Base-by-base conservation (phyloP, 2,797 vertebrate genomes). In the Aotus griseimembra region DNA sequence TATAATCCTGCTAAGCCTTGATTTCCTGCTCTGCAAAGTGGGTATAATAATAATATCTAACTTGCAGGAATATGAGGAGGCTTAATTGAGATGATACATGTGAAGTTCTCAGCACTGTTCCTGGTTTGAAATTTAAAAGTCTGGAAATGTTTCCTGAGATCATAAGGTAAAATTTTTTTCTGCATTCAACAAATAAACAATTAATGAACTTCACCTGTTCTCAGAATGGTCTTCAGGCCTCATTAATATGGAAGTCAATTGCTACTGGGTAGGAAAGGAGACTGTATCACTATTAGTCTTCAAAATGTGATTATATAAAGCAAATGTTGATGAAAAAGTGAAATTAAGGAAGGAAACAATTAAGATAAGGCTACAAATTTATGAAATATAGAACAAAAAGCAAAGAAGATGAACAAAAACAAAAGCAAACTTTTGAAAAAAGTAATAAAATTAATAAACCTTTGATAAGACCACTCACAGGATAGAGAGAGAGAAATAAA, bases 391-490 rank as follows among this genome's bases (percentile, higher is more conserved):
- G 24, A 88, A 93, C 46, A 52, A 82, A 88, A 90, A 83, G 39
- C 4, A 30, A 58, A 94, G 41, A 81, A 64, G 26, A 46, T 41
- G 20, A 79, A 61, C 30, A 94, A 97, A 92, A 79, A 11, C 33
- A 96, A 89, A 96, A 81, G 20, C 17, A 70, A 80, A 28, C 7
- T 83, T 92, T 61, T 81, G 33, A 81, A 61, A 90, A 90, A 57
- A 84, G 39, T 73, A 81, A 77, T 84, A 87, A 87, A 70, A 88
- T 12, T 22, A 26, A 64, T 46, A 84, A 76, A 90, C 2, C 22
- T 88, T 85, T 93, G 39, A 70, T 79, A 95, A 79, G 13, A 17
- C 4, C 44, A 44, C 30, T 89, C 36, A 48, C 26, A 15, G 50
- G 70, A 79, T 22, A 90, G 44, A 72, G 39, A 28, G 36, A 28